Percentiles rank a stretch among this genome's conserved stretches.
These are phyloP conservation scores for Poecilobothrus nobilitatus DNA, from an alignment of 2,888 invertebrate genomes.

Conservation along the genomic window DNA sequence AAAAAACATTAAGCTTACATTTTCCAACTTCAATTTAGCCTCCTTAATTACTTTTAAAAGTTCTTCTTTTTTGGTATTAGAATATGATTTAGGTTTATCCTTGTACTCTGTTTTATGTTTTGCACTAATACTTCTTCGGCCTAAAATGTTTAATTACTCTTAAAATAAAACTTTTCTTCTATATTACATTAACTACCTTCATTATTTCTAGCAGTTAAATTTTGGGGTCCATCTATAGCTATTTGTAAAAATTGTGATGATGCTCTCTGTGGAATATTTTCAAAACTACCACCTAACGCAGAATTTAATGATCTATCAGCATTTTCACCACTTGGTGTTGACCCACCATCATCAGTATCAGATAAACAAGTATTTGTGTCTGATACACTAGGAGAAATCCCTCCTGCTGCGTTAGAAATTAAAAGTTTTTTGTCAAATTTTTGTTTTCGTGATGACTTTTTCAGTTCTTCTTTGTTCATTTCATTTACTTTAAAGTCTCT, in stretches of 20 bases:
- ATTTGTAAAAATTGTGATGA: conserved; percentile 40
- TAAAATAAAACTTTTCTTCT: not conserved
- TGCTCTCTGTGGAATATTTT: conserved; percentile 44
- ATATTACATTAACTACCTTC: conserved; percentile 32
- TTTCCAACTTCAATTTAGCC: conserved; percentile 77
- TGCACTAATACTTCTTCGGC: conserved; percentile 56
- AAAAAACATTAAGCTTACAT: conserved; percentile 51
- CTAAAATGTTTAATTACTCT: conserved; percentile 29
- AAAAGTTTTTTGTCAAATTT: conserved; percentile 50
- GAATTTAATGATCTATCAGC: conserved; percentile 60
- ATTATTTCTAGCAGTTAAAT: conserved; percentile 37
- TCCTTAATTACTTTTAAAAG: conserved; percentile 73
- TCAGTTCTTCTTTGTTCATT: conserved; percentile 75
- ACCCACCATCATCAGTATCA: conserved; percentile 65
- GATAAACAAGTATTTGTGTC: conserved; percentile 58
- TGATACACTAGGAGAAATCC: conserved; percentile 15
- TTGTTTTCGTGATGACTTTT: conserved; percentile 63
- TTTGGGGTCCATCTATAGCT: conserved; percentile 42
- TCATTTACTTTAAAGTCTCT: conserved; percentile 82
- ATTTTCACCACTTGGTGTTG: conserved; percentile 74
- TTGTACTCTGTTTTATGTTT: conserved; percentile 47
- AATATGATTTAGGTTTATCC: conserved; percentile 41
- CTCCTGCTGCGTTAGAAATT: not conserved
- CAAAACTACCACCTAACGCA: conserved; percentile 66
- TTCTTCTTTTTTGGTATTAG: conserved; percentile 55